These are phyloP conservation scores for Chalcosyrphus nemorum DNA, from an alignment of 2,888 invertebrate species.

Conservation along the genomic window DNA sequence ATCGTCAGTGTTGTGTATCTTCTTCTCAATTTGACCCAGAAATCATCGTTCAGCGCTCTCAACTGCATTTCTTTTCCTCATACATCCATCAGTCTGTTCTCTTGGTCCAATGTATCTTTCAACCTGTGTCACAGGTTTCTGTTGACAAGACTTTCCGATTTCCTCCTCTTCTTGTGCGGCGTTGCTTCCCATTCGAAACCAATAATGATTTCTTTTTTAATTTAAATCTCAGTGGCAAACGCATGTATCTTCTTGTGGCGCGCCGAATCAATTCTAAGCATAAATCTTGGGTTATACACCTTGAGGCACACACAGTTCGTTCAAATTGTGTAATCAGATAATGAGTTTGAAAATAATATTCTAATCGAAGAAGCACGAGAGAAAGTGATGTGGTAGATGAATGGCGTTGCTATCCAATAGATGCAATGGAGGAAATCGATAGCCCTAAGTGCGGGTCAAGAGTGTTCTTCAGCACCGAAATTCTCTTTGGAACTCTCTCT, in stretches of 20 bases:
- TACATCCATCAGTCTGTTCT: conserved; percentile 37
- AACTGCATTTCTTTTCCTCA: conserved; percentile 51
- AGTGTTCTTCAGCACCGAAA: conserved; percentile 42
- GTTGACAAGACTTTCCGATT: conserved; percentile 32
- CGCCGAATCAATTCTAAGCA: conserved; percentile 32
- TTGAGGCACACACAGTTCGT: conserved; percentile 27
- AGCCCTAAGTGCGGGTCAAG: conserved; percentile 62
- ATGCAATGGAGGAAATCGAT: conserved; percentile 38
- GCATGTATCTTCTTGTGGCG: conserved; percentile 13
- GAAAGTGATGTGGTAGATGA: conserved; percentile 63
- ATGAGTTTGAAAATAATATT: conserved; percentile 28
- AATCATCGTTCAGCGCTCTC: conserved; percentile 17
- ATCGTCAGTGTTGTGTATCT: background rate
- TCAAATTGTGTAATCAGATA: conserved; percentile 63
- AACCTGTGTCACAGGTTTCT: conserved; percentile 56
- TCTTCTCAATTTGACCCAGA: conserved; percentile 60
- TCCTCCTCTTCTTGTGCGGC: background rate
- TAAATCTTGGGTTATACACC: conserved; percentile 43
- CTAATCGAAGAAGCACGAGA: conserved; percentile 42
- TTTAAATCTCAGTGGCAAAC: conserved; percentile 23
- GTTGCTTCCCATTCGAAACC: background rate
- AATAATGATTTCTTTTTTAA: conserved; percentile 54
- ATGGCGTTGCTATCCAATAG: background rate
- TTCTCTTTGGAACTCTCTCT: too few relatives aligned
- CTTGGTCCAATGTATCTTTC: background rate